These are phyloP conservation scores for Anguilla marmorata DNA, from an alignment of 2,797 vertebrate genomes.

Conservation along the genomic window DNA sequence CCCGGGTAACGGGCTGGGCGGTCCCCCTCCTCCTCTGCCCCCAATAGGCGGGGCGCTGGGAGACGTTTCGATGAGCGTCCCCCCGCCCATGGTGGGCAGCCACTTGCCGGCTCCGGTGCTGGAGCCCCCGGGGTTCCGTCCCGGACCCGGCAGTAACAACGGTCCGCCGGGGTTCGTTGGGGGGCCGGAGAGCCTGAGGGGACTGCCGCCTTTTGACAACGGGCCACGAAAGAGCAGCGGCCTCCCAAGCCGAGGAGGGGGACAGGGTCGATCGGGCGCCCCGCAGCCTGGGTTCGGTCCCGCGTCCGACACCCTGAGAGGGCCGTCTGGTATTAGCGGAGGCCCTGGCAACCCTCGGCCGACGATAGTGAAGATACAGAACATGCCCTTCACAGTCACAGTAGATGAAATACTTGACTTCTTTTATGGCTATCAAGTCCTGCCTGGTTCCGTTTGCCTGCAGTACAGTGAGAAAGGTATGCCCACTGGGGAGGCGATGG, in stretches of 20 bases:
- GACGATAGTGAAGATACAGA: conserved; percentile 95
- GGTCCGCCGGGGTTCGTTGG: conserved; percentile 78
- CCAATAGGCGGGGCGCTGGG: conserved; percentile 84
- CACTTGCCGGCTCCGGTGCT: conserved; percentile 81
- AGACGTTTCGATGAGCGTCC: conserved; percentile 76
- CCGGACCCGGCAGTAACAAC: conserved; percentile 75
- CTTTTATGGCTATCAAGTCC: conserved; percentile 97
- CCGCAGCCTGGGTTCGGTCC: conserved; percentile 77
- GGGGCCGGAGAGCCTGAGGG: conserved; percentile 69
- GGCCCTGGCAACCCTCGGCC: conserved; percentile 86
- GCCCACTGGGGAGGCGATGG: conserved; percentile 98
- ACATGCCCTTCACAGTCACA: conserved; percentile 98
- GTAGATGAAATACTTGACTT: conserved; percentile 99
- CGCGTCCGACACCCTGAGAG: conserved; percentile 79
- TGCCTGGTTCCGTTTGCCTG: conserved; percentile 93
- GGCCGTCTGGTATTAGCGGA: conserved; percentile 77
- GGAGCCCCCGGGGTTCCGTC: conserved; percentile 86
- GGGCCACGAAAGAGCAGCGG: conserved; percentile 68
- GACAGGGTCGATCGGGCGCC: conserved; percentile 78
- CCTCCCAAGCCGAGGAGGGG: conserved; percentile 71
- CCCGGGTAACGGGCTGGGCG: conserved; percentile 83
- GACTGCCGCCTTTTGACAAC: conserved; percentile 80
- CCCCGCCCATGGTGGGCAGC: conserved; percentile 80
- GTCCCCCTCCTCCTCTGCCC: conserved; percentile 85
- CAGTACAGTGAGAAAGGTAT: conserved; percentile 96